Conservation (phyloP, 1,140 invertebrate species). For the Drosophila busckii region DNA sequence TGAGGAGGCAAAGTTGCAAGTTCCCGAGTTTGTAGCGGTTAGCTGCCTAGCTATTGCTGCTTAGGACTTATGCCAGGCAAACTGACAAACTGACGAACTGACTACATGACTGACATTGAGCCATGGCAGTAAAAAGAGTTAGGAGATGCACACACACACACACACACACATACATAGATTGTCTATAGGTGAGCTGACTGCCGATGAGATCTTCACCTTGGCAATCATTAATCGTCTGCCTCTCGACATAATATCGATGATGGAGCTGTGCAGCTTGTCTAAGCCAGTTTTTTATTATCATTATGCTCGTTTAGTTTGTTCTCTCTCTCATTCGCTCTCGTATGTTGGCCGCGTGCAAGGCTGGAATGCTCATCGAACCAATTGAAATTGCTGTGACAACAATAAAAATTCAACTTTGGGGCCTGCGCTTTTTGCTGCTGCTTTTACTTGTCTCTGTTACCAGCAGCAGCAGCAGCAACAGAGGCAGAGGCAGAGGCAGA, state of each 20-base stretch:
- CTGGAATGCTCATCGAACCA: constrained; percentile 78
- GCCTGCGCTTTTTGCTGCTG: constrained; percentile 58
- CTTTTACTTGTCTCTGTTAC: background rate
- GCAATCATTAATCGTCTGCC: constrained; percentile 78
- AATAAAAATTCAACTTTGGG: constrained; percentile 78
- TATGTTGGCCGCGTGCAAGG: constrained; percentile 69
- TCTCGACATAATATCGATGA: constrained; percentile 78
- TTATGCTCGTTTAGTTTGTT: constrained; percentile 17
- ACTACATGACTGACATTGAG: constrained; percentile 66
- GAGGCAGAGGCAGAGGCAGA: background rate
- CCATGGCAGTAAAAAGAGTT: constrained; percentile 17
- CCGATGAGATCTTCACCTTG: constrained; percentile 78
- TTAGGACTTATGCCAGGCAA: constrained; percentile 39
- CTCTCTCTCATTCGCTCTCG: constrained; percentile 27
- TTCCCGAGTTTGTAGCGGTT: too few relatives aligned
- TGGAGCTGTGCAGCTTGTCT: constrained; percentile 63
- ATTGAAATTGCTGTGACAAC: constrained; percentile 79
- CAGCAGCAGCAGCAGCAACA: constrained; percentile 5
- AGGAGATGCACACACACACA: constrained; percentile 13
- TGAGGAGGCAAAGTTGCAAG: constrained; percentile 41
- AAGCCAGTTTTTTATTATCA: constrained; percentile 50
- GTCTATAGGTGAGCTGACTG: constrained; percentile 40
- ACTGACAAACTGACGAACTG: constrained; percentile 50
- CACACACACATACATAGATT: constrained; percentile 3
- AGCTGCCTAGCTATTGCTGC: constrained; percentile 26